phyloP scores from a whole-genome alignment of 30 jellyfish, hydroid and myxozoan genomes.

The Aurelia aurita complex sp. Pacific region DNA sequence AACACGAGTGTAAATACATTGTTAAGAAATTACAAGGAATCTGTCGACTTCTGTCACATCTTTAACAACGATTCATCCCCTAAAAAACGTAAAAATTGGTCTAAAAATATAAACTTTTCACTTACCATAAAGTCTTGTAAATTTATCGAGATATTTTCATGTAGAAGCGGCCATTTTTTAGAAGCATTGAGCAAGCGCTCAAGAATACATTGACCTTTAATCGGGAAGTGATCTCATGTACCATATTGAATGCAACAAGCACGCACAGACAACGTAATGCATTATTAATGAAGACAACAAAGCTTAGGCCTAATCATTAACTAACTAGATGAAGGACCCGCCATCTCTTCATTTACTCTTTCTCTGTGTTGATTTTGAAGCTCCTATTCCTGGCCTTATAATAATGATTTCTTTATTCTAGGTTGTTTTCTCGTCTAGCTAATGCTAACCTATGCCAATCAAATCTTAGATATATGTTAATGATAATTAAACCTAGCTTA shows the following conservation, averaged over 20 bases:
- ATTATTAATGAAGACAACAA: slow-evolving; percentile 5
- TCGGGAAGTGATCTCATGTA: slow-evolving; percentile 42
- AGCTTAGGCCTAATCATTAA: too few species aligned
- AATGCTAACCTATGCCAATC: too few species aligned
- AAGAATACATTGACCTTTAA: slow-evolving; percentile 40
- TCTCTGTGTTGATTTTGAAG: too few species aligned
- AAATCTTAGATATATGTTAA: too few species aligned
- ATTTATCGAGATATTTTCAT: not conserved
- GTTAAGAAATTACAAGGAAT: not conserved
- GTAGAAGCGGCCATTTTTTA: slow-evolving; percentile 28
- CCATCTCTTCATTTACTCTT: too few species aligned
- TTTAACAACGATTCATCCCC: not conserved
- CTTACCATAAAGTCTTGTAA: not conserved
- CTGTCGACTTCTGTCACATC: not conserved
- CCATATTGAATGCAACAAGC: slow-evolving; percentile 46
- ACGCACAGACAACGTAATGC: slow-evolving; percentile 7
- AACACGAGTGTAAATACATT: not conserved
- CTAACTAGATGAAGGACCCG: too few species aligned
- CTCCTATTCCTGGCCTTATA: too few species aligned
- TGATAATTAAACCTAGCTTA: too few species aligned
- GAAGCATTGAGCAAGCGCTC: not conserved
- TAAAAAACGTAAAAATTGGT: not conserved
- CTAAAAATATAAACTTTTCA: not conserved
- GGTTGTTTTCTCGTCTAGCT: too few species aligned
- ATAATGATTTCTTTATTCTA: too few species aligned